phyloP scores from a whole-genome alignment of 2,113 vertebrate genomes.

The Mesoclemmys tuberculata region DNA sequence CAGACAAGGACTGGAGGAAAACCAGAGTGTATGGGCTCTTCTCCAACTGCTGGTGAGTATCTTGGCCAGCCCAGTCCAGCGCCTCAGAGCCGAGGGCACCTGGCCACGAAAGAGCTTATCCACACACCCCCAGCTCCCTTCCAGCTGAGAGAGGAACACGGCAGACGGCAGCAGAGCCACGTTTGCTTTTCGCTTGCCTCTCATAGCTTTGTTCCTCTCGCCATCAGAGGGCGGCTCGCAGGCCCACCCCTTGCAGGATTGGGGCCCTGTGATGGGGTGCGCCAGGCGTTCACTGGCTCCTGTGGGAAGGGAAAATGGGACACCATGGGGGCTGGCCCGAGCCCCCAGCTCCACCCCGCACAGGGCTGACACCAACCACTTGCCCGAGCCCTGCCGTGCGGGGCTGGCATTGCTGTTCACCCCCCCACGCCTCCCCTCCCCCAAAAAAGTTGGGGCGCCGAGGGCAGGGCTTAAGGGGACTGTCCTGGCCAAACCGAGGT shows the following conservation, averaged over 20 bases:
- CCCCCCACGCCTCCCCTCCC: too few species aligned
- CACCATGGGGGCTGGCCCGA: too few species aligned
- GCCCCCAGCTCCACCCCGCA: too few species aligned
- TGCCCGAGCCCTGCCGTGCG: too few species aligned
- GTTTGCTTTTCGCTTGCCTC: not conserved
- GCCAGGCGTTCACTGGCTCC: not conserved
- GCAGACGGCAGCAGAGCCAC: too few species aligned
- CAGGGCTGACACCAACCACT: too few species aligned
- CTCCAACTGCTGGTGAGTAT: slow-evolving; percentile 90
- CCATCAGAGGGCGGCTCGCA: not conserved
- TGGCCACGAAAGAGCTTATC: not conserved
- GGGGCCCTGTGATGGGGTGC: not conserved
- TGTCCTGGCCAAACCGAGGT: too few species aligned
- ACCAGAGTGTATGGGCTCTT: slow-evolving; percentile 89
- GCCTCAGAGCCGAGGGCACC: not conserved
- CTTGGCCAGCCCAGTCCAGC: fast-evolving
- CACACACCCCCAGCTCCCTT: not conserved
- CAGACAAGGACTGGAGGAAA: slow-evolving; percentile 77
- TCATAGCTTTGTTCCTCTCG: not conserved
- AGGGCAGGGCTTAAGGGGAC: too few species aligned
- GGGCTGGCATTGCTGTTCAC: too few species aligned
- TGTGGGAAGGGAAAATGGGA: not conserved
- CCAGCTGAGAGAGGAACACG: not conserved
- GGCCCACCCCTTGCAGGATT: not conserved
- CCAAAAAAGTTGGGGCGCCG: too few species aligned